Base-by-base conservation (phyloP, 2,888 invertebrate species). In the Pimpla rufipes region DNA sequence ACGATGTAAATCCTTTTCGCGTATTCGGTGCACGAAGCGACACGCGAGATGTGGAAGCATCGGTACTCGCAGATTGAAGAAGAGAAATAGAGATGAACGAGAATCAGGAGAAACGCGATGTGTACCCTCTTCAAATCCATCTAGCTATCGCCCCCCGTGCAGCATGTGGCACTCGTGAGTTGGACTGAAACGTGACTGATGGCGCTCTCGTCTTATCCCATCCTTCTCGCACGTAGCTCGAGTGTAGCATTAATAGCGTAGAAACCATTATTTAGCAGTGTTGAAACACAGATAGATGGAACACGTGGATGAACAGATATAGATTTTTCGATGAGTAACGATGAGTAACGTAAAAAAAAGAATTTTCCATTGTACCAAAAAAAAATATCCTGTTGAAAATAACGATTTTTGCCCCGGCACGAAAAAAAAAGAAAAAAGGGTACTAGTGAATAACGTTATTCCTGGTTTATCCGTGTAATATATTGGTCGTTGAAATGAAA, bases 91-190 rank as follows among this genome's bases (percentile, higher is more conserved):
- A 18, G 18, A 52, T 18, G 16, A 52, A 18, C 50, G 50, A 52
- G 50, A 52, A 59, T 7, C 35, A 59, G 29, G 29, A 59, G 59
- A 59, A 59, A 29, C 57, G 18, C 18, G 50, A 5, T 29, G 29
- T 29, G 59, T 59, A 1, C 13, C n/a, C n/a, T 59, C 59, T 59
- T 35, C 0, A 59, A 59, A 59, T 59, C n/a, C 59, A 59, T 57
- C 55, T 57, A 29, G 23, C 55, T 57, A 23, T 57, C 55, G 21
- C 23, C n/a, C 29, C 23, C 55, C 13, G 10, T 23, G 23, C 55
- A 57, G 59, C 59, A 37, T 35, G 35, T 59, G 35, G 59, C 59
- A n/a, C 35, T 57, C 57, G 11, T 16, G 35, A 37, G 35, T n/a
- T 13, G 8, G 59, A 2, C 35, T 2, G 35, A 35, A 59, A 37